Percentiles rank a stretch among this genome's conserved stretches.
These are phyloP conservation scores for Tenthredo distinguenda DNA, from an alignment of 2,888 invertebrate species.

Conservation along the genomic window DNA sequence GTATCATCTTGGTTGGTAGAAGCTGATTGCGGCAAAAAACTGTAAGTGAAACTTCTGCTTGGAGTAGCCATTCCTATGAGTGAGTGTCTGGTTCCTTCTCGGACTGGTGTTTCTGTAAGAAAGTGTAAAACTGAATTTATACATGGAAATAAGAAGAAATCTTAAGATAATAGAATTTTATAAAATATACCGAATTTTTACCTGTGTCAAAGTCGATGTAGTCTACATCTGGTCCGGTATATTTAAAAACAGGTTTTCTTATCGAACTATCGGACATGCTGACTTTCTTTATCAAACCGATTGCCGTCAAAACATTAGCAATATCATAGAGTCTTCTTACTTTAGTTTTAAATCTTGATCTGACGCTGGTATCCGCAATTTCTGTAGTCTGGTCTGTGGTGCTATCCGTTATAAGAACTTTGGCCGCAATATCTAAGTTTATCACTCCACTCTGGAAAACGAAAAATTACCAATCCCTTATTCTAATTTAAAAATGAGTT, in stretches of 20 bases:
- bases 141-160: not conserved
- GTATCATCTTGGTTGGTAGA: not conserved
- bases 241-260: conserved; percentile 85
- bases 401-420: conserved; percentile 82
- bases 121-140: not conserved
- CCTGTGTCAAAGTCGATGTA: conserved; percentile 63
- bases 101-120: conserved; percentile 59
- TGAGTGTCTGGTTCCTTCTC: conserved; percentile 59
- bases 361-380: conserved; percentile 58
- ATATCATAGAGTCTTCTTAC: conserved; percentile 88
- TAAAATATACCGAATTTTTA: conserved; percentile 50
- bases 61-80: conserved; percentile 66
- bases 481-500: conserved; percentile 45
- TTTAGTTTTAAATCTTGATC: conserved; percentile 83
- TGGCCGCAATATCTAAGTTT: conserved; percentile 85
- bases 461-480: not conserved
- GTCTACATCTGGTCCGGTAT: conserved; percentile 80
- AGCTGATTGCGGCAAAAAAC: conserved; percentile 32
- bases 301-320: conserved; percentile 88
- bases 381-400: conserved; percentile 79
- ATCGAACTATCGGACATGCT: conserved; percentile 81
- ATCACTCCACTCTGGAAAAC: conserved; percentile 82
- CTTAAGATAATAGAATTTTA: not conserved
- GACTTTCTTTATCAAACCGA: conserved; percentile 86
- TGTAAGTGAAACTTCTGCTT: conserved; percentile 57